Evolutionary conservation across 2,888 invertebrate species (phyloP).

Genomic region (Ophion slaviceki): DNA sequence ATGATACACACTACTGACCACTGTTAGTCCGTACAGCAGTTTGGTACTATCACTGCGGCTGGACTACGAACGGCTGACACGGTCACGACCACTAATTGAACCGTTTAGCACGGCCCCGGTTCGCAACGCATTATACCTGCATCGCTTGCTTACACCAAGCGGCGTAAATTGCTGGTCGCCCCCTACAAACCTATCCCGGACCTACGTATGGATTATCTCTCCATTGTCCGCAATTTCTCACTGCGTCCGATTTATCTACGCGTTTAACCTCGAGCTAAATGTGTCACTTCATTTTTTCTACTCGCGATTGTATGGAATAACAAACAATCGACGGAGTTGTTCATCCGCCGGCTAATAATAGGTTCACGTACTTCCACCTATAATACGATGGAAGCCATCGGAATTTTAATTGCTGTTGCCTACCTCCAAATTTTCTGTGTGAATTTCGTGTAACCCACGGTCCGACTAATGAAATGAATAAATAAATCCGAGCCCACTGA

Average conservation of each 20-base stretch:
- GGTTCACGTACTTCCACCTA: no score
- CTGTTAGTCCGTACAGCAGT: conserved; percentile 37
- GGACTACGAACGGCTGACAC: conserved; percentile 72
- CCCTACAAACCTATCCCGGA: conserved; percentile 17
- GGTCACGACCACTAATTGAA: conserved; percentile 73
- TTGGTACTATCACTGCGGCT: conserved; percentile 47
- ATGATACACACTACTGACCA: conserved; percentile 46
- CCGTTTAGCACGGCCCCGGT: conserved; percentile 70
- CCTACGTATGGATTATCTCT: conserved; percentile 9
- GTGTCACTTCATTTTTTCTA: background rate
- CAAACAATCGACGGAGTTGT: background rate
- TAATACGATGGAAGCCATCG: no score
- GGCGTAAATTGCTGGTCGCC: conserved; percentile 44
- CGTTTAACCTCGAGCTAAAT: background rate
- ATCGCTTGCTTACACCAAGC: conserved; percentile 64
- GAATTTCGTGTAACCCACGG: no score
- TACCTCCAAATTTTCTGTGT: no score
- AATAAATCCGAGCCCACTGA: no score
- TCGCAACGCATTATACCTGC: conserved; percentile 65
- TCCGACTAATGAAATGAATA: no score
- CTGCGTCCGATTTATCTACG: background rate
- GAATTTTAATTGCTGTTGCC: no score
- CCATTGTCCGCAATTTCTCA: background rate
- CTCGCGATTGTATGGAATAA: background rate
- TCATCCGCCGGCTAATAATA: background rate